Evolutionary conservation across 2,888 invertebrate genomes (phyloP), one percentile per base, ranked within the genome.

Genomic region (Noctua fimbriata): DNA sequence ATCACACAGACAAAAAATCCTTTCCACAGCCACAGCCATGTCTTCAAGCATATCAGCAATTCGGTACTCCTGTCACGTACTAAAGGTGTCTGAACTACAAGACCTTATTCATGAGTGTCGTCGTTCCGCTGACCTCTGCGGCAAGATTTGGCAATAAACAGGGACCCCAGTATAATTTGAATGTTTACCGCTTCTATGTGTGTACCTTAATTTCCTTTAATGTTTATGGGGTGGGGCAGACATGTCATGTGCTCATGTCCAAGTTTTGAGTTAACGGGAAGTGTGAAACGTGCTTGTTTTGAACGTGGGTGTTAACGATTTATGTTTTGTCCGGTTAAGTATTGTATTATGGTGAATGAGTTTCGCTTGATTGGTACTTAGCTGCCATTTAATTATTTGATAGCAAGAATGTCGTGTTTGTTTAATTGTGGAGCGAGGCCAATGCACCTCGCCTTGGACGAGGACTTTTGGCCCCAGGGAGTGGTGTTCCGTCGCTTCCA

Each of bases 81-180:
- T 12, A 66, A 86, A 93, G 93, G 93, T 94, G 92, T 87, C 85
- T 87, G 76, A 91, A 76, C 85, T 89, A 92, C 91, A 91, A 87
- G 90, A 72, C 76, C 81, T 89, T 92, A 92, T 92, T 94, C 92
- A 93, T 92, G 92, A 92, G 90, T 82, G 87, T 83, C 88, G 89
- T 88, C 88, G 89, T 90, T 88, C 80, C 83, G 65, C 85, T 91
- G 90, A 92, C 92, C 92, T 91, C 82, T 88, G 87, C 79, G 87
- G 86, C 87, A 90, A 90, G 91, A 91, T 91, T 91, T 90, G 85
- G 89, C 89, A 92, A 92, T 92, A 92, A 89, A 87, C 81, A 70
- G 81, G 83, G 86, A 86, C 89, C 90, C 75, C 80, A 89, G 91
- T 88, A 89, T 92, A 90, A 91, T 92, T 92, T 91, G 88, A 91